These are phyloP conservation scores for Drosophila littoralis DNA, from an alignment of 1,140 invertebrate genomes.

Conservation along the genomic window DNA sequence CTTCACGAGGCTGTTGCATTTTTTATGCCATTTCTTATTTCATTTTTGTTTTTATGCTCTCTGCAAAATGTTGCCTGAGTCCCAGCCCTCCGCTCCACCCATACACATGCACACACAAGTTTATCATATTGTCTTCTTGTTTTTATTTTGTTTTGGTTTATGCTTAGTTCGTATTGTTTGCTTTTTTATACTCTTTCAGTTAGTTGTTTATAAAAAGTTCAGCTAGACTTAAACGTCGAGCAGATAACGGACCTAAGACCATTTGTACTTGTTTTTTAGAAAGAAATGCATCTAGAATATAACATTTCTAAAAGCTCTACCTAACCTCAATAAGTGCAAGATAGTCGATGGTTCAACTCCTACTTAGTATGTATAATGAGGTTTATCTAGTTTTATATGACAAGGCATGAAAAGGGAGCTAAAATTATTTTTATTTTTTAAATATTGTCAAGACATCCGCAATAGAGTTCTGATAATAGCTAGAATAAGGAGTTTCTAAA, in stretches of 20 bases:
- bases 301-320: too few relatives aligned
- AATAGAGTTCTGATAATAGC: too few relatives aligned
- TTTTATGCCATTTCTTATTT: conserved; percentile 68
- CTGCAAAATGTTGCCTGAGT: conserved; percentile 41
- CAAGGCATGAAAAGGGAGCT: too few relatives aligned
- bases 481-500: too few relatives aligned
- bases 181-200: conserved; percentile 16
- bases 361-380: too few relatives aligned
- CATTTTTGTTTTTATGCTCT: conserved; percentile 70
- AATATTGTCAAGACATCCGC: too few relatives aligned
- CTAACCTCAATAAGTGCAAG: too few relatives aligned
- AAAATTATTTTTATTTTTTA: too few relatives aligned
- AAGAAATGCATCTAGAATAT: too few relatives aligned
- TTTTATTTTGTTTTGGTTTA: conserved; percentile 19
- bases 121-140: conserved; percentile 68
- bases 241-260: background rate
- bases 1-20: conserved; percentile 71
- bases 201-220: background rate
- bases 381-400: too few relatives aligned
- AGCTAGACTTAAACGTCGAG: background rate
- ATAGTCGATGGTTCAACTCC: too few relatives aligned
- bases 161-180: conserved; percentile 25
- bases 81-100: background rate
- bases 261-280: too few relatives aligned
- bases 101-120: conserved; percentile 30